Percentiles rank a stretch among this genome's conserved stretches.
Conservation (phyloP, 2,888 invertebrate species). For the Thera britannica region DNA sequence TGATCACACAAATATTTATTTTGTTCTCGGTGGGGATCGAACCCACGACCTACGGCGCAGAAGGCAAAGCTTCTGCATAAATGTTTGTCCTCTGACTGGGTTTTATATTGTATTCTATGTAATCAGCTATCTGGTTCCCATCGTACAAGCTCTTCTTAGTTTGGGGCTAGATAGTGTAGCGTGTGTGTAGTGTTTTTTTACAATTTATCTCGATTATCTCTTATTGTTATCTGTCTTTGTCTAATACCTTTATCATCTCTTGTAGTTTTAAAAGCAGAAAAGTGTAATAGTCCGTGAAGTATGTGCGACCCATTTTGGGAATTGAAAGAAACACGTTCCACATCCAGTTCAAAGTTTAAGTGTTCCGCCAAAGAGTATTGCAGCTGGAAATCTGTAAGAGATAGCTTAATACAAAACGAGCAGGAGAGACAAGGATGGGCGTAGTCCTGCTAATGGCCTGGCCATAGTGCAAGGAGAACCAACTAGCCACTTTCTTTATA, state of each 20-base stretch:
- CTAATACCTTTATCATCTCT: not conserved
- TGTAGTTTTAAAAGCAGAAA: not conserved
- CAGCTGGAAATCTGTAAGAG: conserved; percentile 61
- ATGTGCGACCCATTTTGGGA: conserved; percentile 36
- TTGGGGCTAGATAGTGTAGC: no score
- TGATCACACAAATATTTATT: no score
- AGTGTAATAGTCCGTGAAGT: conserved; percentile 9
- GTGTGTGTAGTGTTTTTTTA: no score
- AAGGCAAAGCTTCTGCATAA: no score
- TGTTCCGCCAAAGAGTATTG: conserved; percentile 61
- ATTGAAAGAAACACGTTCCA: conserved; percentile 49
- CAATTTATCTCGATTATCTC: no score
- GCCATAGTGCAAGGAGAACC: conserved; percentile 12
- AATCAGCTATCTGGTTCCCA: no score
- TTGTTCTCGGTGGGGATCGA: no score
- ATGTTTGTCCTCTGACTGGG: no score
- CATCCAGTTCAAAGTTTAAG: conserved; percentile 61
- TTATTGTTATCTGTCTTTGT: no score
- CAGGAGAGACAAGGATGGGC: conserved; percentile 58
- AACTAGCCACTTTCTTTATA: not conserved
- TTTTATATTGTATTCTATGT: no score
- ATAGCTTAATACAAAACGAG: conserved; percentile 56
- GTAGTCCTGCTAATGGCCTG: conserved; percentile 70
- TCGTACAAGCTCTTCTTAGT: no score
- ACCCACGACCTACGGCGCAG: no score